These are phyloP conservation scores for Calliphora vicina DNA, from an alignment of 1,140 invertebrate genomes.

Conservation along the genomic window DNA sequence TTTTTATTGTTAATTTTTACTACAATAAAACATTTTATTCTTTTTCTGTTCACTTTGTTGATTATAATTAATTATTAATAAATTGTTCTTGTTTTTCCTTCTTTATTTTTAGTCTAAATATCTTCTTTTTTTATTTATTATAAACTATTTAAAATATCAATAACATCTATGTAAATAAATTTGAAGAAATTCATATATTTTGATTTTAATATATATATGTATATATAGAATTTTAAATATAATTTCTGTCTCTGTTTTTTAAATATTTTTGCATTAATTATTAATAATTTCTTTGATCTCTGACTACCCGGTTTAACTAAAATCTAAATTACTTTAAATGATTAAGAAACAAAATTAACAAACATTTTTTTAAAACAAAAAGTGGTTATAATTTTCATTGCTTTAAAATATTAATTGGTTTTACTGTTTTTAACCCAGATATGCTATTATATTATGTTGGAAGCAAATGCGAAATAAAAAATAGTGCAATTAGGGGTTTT, in stretches of 20 bases:
- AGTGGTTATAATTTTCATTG: background rate
- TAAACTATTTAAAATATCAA: conserved; percentile 17
- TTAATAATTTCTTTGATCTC: background rate
- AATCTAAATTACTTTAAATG: background rate
- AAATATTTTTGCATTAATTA: background rate
- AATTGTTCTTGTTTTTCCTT: background rate
- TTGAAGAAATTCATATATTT: background rate
- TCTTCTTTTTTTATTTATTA: background rate
- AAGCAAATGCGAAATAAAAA: too few relatives aligned
- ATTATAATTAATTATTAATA: background rate
- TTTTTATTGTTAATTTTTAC: background rate
- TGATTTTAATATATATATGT: background rate
- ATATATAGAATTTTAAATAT: background rate
- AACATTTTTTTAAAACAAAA: background rate
- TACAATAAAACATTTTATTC: background rate
- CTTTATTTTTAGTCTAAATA: background rate
- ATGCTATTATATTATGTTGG: too few relatives aligned
- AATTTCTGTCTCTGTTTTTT: background rate
- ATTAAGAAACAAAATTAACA: background rate
- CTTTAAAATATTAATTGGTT: background rate
- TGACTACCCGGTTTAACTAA: background rate
- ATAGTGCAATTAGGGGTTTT: too few relatives aligned
- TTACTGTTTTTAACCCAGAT: too few relatives aligned
- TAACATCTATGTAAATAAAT: conserved; percentile 11
- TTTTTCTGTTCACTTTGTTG: background rate